Evolutionary conservation across 2,113 vertebrate species (phyloP).

Genomic region (mouse (Mus musculus)): GRCm39 chr16:58212001-58212500

Average conservation of each 20-base stretch:
- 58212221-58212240: not conserved
- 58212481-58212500: not conserved
- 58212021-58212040: too few species aligned
- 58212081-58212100: not conserved
- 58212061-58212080: too few species aligned
- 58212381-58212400: conserved; percentile 16
- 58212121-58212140: not conserved
- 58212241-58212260: not conserved
- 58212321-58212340: not conserved
- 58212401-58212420: not conserved
- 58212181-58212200: not conserved
- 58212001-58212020: too few species aligned
- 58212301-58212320: not conserved
- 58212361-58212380: not conserved
- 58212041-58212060: too few species aligned
- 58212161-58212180: not conserved
- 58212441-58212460: conserved; percentile 20
- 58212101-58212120: not conserved
- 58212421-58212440: not conserved
- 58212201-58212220: not conserved
- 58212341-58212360: not conserved
- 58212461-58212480: not conserved
- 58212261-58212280: not conserved
- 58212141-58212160: conserved; percentile 5
- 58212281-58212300: not conserved